Base-by-base conservation (phyloP, 92 coral and sea anemone species). In the Metridium senile region DNA sequence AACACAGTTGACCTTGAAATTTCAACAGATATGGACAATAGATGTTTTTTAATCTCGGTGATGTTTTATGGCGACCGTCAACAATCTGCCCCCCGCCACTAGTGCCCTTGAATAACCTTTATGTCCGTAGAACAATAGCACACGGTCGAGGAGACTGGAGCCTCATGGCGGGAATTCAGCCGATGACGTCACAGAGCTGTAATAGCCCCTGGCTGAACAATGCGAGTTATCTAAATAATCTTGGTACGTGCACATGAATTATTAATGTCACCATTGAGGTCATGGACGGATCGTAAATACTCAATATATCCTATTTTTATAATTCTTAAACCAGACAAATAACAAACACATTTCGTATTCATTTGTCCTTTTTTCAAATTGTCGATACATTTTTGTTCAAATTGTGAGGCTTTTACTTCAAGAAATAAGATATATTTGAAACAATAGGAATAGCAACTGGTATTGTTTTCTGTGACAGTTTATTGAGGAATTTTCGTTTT, bases 231-330 rank as follows among this genome's bases (percentile, higher is more conserved):
- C 77, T 72, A 7, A 33, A 33, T 63, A n/a, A 58, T 58, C 78
- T 58, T 33, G 58, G 88, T 83, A 87, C 91, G 91, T 87, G 91
- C 75, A 0, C 58, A 68, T 87, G 91, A 71, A 87, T 87, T 76
- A 78, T 87, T 87, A 70, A 87, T 64, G 28, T 32, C n/a, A 68
- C 62, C 35, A 21, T 39, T 77, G 82, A 66, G 69, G 69, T 63
- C 69, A 63, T 63, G 39, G 20, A 13, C 43, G 21, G 20, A 11
- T 20, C 39, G 69, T 63, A 63, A 26, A 63, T 20, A 63, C 69
- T 31, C 39, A 28, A 63, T 63, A 4, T 1, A 29, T 9, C 7
- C 69, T 63, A 63, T 63, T 63, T 63, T 31, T 16, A 63, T 7
- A 29, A 63, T 59, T 22, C 66, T 8, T 9, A 22, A 26, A 9